Evolutionary conservation across 2,113 vertebrate genomes (phyloP), one percentile per base, ranked within the genome.

Genomic region (Cynopterus brachyotis): DNA sequence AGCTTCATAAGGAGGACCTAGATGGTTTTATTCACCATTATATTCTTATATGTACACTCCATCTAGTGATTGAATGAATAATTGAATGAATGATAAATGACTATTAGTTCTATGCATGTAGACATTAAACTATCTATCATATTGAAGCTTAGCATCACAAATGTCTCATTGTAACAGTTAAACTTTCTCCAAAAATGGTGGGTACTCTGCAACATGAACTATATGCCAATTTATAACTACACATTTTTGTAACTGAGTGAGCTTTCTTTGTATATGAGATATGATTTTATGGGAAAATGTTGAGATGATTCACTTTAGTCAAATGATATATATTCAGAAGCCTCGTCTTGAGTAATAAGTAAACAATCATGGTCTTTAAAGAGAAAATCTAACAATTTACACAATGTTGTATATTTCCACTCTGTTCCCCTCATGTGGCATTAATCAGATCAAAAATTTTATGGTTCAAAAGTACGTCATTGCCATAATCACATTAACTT

Each of bases 341-440:
- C 53, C 66, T 76, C 22, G 42, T 85, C 90, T 97, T 98, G 81
- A 96, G 96, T 97, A 98, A 97, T 95, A 97, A 96, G 95, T 96
- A 98, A 98, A 96, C 95, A 98, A 53, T 28, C n/a, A 8, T 24
- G 12, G 32, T 57, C 50, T 35, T 92, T 69, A 89, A 85, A 94
- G 87, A 88, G 53, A 76, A 82, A 89, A n/a, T 37, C 40, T 80
- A 66, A 67, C 2, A 9, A 62, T 91, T 96, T 96, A 88, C 89
- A 95, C 92, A 97, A 92, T 95, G 81, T 80, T 97, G 97, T 98
- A 50, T 91, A 97, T 97, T 98, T 98, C 97, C 98, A 97, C 90
- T 96, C 47, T 85, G 6, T 66, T 92, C 26, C 37, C 40, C 15
- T 95, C 87, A 76, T 91, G 35, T 95, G 95, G 80, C 80, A 89